Percentiles rank a stretch among this genome's conserved stretches.
Evolutionary conservation across 2,888 invertebrate species (phyloP).

Genomic region (Sinelater perroti): DNA sequence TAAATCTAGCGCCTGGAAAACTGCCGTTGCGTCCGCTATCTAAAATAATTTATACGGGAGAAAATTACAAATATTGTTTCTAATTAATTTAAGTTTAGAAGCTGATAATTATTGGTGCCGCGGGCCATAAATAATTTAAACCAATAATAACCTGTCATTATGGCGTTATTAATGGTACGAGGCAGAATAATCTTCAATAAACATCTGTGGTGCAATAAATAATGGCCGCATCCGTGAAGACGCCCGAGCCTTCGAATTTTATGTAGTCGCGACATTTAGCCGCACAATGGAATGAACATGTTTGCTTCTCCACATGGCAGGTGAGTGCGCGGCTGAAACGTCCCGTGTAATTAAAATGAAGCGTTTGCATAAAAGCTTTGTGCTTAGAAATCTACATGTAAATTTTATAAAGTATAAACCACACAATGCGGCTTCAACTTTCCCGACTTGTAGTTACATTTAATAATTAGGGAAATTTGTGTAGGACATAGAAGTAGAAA

Average conservation of each 20-base stretch:
- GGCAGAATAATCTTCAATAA: not conserved
- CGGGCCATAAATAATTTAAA: constrained; percentile 13
- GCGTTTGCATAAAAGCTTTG: constrained; percentile 25
- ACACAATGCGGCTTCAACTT: constrained; percentile 6
- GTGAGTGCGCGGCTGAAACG: too few relatives aligned
- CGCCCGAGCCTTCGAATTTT: too few relatives aligned
- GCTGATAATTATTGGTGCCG: constrained; percentile 5
- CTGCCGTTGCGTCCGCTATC: not conserved
- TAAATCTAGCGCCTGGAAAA: not conserved
- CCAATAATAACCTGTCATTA: constrained; percentile 9
- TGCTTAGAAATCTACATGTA: constrained; percentile 29
- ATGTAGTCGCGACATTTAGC: too few relatives aligned
- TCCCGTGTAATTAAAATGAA: too few relatives aligned
- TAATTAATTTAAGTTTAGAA: constrained; percentile 13
- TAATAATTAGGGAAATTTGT: constrained; percentile 26
- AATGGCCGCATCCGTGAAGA: not conserved
- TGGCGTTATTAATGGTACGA: constrained; percentile 1
- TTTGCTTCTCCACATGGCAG: too few relatives aligned
- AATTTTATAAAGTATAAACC: constrained; percentile 30
- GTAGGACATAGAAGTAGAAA: not conserved
- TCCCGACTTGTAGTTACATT: constrained; percentile 17
- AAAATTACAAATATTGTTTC: constrained; percentile 6
- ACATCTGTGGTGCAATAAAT: not conserved
- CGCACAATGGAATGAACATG: too few relatives aligned
- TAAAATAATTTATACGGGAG: not conserved